phyloP scores from a whole-genome alignment of 2,888 invertebrate species.

The Hermodice carunculata region DNA sequence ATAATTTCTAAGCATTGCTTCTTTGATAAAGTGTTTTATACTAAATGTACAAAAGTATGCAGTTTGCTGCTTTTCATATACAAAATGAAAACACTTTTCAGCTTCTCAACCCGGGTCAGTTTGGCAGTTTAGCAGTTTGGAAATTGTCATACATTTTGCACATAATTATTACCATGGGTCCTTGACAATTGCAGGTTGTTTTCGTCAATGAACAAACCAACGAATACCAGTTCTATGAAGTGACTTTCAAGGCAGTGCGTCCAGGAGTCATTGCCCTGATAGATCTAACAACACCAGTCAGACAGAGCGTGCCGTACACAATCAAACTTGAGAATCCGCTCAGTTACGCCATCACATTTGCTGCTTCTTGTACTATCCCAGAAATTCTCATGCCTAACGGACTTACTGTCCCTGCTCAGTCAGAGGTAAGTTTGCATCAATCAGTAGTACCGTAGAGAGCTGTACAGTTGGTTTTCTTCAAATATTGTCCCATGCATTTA shows the following conservation, averaged over 20 bases:
- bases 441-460: too few species aligned
- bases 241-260: conserved; percentile 61
- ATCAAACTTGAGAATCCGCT: conserved; percentile 67
- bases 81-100: too few species aligned
- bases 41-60: too few species aligned
- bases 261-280: conserved; percentile 63
- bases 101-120: too few species aligned
- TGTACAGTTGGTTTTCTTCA: too few species aligned
- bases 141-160: too few species aligned
- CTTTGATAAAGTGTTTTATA: too few species aligned
- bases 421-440: conserved; percentile 52
- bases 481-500: too few species aligned
- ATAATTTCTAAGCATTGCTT: too few species aligned
- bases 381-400: conserved; percentile 66
- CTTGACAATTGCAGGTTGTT: conserved; percentile 64
- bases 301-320: conserved; percentile 64
- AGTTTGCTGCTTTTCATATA: too few species aligned
- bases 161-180: too few species aligned
- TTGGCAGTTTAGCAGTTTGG: too few species aligned
- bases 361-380: conserved; percentile 56
- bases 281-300: conserved; percentile 64
- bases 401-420: conserved; percentile 62
- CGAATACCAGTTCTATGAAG: conserved; percentile 69
- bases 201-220: conserved; percentile 67
- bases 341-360: conserved; percentile 57